These are phyloP conservation scores for Trachelus iudaicus DNA, from an alignment of 2,888 invertebrate genomes.

Conservation along the genomic window DNA sequence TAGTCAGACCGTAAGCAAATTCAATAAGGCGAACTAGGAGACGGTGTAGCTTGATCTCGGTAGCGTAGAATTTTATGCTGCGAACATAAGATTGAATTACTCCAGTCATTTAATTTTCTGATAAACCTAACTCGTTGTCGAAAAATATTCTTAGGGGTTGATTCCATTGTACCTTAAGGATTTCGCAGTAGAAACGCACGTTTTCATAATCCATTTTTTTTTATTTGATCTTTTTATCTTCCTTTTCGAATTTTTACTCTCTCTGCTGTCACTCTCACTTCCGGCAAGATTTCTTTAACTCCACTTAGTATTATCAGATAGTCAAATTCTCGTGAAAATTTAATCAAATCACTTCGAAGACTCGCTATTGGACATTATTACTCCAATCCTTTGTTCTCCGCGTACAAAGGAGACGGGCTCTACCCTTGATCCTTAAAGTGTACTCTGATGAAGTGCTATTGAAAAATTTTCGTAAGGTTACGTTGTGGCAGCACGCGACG, in stretches of 20 bases:
- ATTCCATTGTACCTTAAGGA: neutral
- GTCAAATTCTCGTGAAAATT: neutral
- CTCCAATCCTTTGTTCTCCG: neutral
- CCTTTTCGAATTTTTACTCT: neutral
- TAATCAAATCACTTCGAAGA: neutral
- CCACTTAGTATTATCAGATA: neutral
- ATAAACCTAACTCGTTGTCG: neutral
- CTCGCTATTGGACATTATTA: neutral
- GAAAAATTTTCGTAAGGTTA: neutral
- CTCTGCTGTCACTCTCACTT: neutral
- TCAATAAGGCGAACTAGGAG: neutral
- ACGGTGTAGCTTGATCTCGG: neutral
- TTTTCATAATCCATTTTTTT: neutral
- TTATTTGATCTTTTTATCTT: neutral
- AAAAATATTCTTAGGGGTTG: neutral
- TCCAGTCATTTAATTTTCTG: neutral
- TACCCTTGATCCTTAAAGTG: neutral
- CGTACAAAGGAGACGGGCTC: neutral
- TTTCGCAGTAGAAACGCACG: neutral
- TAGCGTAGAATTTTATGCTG: neutral
- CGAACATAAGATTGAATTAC: neutral
- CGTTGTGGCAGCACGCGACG: neutral
- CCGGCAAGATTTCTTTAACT: neutral
- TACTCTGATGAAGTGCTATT: neutral
- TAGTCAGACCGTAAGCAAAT: neutral